Percentiles rank a stretch among this genome's conserved stretches.
phyloP scores from a whole-genome alignment of 2,888 invertebrate species.

The Anodontia alba region DNA sequence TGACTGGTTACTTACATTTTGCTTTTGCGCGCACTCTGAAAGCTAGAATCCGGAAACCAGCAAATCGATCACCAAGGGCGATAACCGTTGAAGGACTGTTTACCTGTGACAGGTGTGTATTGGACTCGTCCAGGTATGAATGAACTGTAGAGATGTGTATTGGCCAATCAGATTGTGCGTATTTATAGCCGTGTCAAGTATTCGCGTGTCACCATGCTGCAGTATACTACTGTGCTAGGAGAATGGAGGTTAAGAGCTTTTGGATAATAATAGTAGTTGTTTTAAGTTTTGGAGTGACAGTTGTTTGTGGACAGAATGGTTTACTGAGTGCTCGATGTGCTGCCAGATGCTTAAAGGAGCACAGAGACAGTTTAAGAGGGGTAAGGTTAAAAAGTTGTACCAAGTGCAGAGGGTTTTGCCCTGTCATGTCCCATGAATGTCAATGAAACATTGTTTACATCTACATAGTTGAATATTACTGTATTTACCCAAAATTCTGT shows the following conservation, averaged over 20 bases:
- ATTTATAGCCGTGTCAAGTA: constrained; percentile 46
- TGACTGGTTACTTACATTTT: too few relatives aligned
- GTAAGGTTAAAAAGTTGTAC: constrained; percentile 33
- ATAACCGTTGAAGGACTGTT: constrained; percentile 15
- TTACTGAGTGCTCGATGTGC: constrained; percentile 63
- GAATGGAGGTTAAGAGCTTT: constrained; percentile 38
- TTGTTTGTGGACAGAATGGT: constrained; percentile 61
- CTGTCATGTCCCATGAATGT: neutral
- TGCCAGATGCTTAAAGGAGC: constrained; percentile 57
- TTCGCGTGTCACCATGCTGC: constrained; percentile 45
- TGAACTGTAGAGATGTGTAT: constrained; percentile 37
- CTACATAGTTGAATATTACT: too few relatives aligned
- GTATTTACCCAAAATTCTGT: too few relatives aligned
- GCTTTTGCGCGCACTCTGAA: too few relatives aligned
- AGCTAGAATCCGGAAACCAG: too few relatives aligned
- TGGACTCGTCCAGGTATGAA: constrained; percentile 56
- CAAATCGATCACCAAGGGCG: constrained; percentile 6
- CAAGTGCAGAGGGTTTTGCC: neutral
- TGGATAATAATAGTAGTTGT: constrained; percentile 57
- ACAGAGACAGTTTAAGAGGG: constrained; percentile 57
- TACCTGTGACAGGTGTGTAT: constrained; percentile 1
- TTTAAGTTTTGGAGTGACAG: constrained; percentile 62
- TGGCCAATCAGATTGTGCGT: constrained; percentile 50
- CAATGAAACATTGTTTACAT: neutral
- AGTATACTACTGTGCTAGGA: constrained; percentile 20